phyloP scores from a whole-genome alignment of 1,140 invertebrate genomes.

The Sycophila sp. region DNA sequence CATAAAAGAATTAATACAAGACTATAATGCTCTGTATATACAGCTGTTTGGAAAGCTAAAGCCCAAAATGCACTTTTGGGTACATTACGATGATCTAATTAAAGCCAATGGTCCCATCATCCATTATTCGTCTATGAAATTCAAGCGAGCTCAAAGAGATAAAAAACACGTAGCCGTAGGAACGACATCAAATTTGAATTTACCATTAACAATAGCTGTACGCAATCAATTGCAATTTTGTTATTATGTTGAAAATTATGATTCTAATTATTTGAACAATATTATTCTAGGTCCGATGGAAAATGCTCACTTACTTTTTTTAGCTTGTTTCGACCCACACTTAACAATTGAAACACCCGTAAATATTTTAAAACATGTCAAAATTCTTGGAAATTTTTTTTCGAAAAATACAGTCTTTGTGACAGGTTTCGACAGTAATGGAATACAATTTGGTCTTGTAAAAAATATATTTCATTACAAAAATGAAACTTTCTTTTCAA shows the following conservation, averaged over 20 bases:
- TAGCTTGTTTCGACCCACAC: background rate
- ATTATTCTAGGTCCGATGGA: constrained; percentile 21
- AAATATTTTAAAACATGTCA: background rate
- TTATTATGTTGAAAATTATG: constrained; percentile 15
- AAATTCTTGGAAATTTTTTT: background rate
- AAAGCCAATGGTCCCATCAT: constrained; percentile 37
- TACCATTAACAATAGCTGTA: constrained; percentile 32
- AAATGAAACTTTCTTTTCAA: too few species aligned
- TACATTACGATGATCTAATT: constrained; percentile 37
- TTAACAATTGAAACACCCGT: background rate
- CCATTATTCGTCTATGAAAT: constrained; percentile 41
- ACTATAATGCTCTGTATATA: constrained; percentile 33
- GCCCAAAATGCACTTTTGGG: constrained; percentile 40
- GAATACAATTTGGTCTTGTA: background rate
- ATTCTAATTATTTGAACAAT: background rate
- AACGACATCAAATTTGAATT: constrained; percentile 26
- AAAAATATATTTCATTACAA: background rate
- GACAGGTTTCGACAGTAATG: background rate
- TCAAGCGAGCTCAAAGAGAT: constrained; percentile 40
- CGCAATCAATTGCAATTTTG: constrained; percentile 38
- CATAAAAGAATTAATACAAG: constrained; percentile 1
- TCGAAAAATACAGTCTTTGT: background rate
- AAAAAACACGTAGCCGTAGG: constrained; percentile 22
- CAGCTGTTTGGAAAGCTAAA: constrained; percentile 36
- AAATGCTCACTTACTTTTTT: background rate